Evolutionary conservation across 2,797 vertebrate genomes (phyloP), one percentile per base, ranked within the genome.

Genomic region (Tangara arthus): DNA sequence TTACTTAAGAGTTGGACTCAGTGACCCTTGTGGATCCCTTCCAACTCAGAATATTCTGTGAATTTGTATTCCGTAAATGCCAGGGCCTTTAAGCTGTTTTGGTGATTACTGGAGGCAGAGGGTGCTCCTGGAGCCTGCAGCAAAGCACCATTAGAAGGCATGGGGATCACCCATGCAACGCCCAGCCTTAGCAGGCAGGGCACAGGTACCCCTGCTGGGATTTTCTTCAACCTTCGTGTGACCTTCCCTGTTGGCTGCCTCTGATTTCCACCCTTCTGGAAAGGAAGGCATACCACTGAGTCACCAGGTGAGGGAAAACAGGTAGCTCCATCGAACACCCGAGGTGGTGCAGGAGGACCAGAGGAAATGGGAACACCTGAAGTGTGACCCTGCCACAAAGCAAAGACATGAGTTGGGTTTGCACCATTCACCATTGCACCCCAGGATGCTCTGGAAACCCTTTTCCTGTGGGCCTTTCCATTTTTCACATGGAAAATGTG

Each of bases 341-440:
- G 0, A 2, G 0, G 9, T 32, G 5, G 14, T 57, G 41, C 0
- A 6, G 53, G n/a, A 85, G 15, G 32, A 56, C 16, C 34, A 71
- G 34, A 57, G 26, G 69, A 75, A 73, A 77, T 6, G 4, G 56
- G 56, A 91, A 73, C 24, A 64, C 9, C 10, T 42, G 8, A 70
- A 61, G 11, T 9, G 26, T 68, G 34, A 18, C n/a, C 14, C 11
- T 42, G 21, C 9, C 68, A 46, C 22, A 79, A 87, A 26, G 15
- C 32, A 76, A 64, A 78, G 60, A 46, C 18, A 19, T 0, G 0
- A 59, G 32, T 12, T 68, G 30, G 8, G 30, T 56, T 37, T 80
- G 32, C 2, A 3, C 14, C 2, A 1, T 66, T 85, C 60, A 27
- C 15, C n/a, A 15, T 6, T 60, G 26, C 12, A 4, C 13, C 9